Conservation (phyloP, 30 jellyfish, hydroid and myxozoan species). For the Turritopsis rubra region DNA sequence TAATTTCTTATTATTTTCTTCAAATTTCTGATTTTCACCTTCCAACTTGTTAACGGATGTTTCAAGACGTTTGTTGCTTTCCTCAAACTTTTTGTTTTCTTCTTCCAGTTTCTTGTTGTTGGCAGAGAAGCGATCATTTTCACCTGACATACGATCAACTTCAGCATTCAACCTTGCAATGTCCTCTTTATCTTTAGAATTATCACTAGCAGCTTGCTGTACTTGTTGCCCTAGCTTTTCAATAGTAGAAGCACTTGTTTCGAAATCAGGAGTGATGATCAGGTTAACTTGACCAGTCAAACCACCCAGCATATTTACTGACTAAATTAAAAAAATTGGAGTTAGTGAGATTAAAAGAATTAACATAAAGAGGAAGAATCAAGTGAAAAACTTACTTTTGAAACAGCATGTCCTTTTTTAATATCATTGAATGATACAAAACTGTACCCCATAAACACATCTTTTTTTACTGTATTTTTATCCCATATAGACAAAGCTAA, state of each 20-base stretch:
- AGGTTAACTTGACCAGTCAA: constrained; percentile 50
- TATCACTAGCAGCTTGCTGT: constrained; percentile 22
- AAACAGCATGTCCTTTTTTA: constrained; percentile 43
- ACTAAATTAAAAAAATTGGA: constrained; percentile 26
- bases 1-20: constrained; percentile 50
- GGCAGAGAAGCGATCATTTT: constrained; percentile 69
- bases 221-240: constrained; percentile 33
- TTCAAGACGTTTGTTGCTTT: constrained; percentile 59
- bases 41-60: constrained; percentile 54
- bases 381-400: constrained; percentile 48
- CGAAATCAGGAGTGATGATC: constrained; percentile 73
- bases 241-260: constrained; percentile 59
- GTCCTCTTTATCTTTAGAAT: constrained; percentile 22
- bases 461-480: constrained; percentile 74
- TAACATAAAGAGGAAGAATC: background rate
- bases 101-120: constrained; percentile 57
- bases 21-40: constrained; percentile 55
- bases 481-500: constrained; percentile 83
- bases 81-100: constrained; percentile 57
- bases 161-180: constrained; percentile 53
- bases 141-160: constrained; percentile 59
- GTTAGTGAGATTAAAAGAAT: background rate
- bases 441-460: constrained; percentile 80
- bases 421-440: constrained; percentile 48
- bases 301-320: constrained; percentile 73